phyloP scores from a whole-genome alignment of 1,140 invertebrate genomes.

The Drosophila tani region DNA sequence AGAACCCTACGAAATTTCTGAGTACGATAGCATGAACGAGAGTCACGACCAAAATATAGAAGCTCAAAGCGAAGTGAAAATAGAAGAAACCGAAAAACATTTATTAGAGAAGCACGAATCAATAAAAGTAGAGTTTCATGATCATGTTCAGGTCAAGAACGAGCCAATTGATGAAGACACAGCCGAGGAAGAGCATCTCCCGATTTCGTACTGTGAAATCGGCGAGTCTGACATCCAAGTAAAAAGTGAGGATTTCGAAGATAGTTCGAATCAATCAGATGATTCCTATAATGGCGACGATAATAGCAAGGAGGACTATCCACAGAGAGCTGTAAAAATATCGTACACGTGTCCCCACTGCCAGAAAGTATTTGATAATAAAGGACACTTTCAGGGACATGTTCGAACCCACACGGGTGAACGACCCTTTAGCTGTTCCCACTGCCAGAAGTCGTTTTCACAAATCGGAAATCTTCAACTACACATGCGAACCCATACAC shows the following conservation, averaged over 20 bases:
- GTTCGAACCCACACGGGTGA: constrained; percentile 3
- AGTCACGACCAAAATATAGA: no score
- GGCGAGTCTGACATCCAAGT: background rate
- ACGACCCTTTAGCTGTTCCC: constrained; percentile 6
- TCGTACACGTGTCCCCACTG: constrained; percentile 3
- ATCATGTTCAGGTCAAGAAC: constrained; percentile 8
- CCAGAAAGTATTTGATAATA: constrained; percentile 1
- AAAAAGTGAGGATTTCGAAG: background rate
- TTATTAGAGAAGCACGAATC: background rate
- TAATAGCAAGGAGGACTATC: background rate
- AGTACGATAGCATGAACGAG: no score
- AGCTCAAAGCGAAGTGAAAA: background rate
- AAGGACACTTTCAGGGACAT: background rate
- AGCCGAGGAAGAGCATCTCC: background rate
- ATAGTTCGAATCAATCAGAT: background rate
- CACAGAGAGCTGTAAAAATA: background rate
- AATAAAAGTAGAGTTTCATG: background rate
- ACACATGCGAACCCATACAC: constrained; percentile 5
- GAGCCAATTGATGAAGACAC: constrained; percentile 10
- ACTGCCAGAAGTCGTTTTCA: constrained; percentile 1
- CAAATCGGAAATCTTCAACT: constrained; percentile 5
- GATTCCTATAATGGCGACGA: background rate
- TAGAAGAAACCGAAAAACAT: background rate
- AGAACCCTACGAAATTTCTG: no score
- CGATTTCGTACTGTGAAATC: background rate